phyloP scores from a whole-genome alignment of 2,797 vertebrate species.

The Bovichtus diacanthus region DNA sequence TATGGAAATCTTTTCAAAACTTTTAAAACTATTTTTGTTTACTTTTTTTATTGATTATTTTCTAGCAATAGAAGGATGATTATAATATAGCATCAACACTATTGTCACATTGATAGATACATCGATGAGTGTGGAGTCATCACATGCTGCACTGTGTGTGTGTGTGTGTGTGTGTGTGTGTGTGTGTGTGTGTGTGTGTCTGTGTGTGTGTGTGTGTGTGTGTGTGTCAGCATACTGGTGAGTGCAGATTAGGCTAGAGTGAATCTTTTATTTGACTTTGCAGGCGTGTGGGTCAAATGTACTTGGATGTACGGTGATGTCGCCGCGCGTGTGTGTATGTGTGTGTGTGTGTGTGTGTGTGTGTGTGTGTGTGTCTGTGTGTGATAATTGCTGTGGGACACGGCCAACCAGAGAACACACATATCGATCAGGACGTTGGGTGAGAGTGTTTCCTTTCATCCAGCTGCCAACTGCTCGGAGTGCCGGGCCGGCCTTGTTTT shows the following conservation, averaged over 20 bases:
- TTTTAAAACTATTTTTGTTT: no score
- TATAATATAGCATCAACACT: no score
- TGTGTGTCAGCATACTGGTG: neutral
- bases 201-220: neutral
- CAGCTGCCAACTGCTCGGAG: slow-evolving; percentile 48
- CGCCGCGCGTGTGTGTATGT: slow-evolving; percentile 22
- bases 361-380: slow-evolving; percentile 36
- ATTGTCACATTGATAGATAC: no score
- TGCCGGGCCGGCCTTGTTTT: slow-evolving; percentile 39
- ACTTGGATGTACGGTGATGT: slow-evolving; percentile 39
- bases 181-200: neutral
- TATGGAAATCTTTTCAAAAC: no score
- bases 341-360: no score
- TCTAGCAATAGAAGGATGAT: no score
- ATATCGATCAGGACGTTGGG: slow-evolving; percentile 74
- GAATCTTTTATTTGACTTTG: slow-evolving; percentile 67
- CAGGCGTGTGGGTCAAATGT: slow-evolving; percentile 62
- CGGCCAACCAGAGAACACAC: slow-evolving; percentile 67
- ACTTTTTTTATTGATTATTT: no score
- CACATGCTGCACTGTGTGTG: neutral
- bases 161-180: neutral
- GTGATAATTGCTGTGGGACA: slow-evolving; percentile 77
- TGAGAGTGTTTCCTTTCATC: slow-evolving; percentile 73
- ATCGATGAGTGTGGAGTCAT: neutral
- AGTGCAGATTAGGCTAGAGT: slow-evolving; percentile 21